Evolutionary conservation across 2,797 vertebrate genomes (phyloP), one percentile per base, ranked within the genome.

Genomic region (Cuculus canorus): DNA sequence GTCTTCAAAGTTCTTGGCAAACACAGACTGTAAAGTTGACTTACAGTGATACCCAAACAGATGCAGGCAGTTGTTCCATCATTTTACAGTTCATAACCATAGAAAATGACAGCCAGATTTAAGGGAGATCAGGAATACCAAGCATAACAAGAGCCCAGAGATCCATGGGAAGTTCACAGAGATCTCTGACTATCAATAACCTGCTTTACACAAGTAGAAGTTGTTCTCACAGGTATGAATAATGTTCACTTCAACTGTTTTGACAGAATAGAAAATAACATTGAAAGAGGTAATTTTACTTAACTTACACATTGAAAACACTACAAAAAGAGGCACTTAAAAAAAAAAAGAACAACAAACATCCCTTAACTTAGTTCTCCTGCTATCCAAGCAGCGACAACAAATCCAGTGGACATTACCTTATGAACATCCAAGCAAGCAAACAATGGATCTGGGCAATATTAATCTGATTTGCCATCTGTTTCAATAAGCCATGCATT

Each of bases 391-490:
- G 75, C 57, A 57, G 76, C 80, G 60, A 52, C 28, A 63, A 68
- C 39, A 71, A 77, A 82, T 52, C 56, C 70, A 81, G 47, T 28
- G 35, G 66, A 63, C 27, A 75, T 43, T 82, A 73, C 50, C 72
- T 72, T 13, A 57, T 3, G 32, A 91, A 66, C 54, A 57, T 45
- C 82, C 86, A 93, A 90, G 70, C 35, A 86, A 91, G 79, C 52
- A 81, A 84, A 77, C 5, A 5, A 64, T 32, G 69, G 39, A 43
- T 80, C 69, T 82, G 85, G 54, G 48, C 85, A 89, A 9, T 48
- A 85, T 53, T 71, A 88, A 89, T 81, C 69, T 82, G 61, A 56
- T 78, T 23, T 75, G 27, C 88, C 90, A 95, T 72, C 82, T 93
- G 77, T 78, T 96, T 85, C 84, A 79, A 68, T 52, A 82, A 73